Evolutionary conservation across 2,888 invertebrate species (phyloP).

Genomic region (Tipula lateralis): DNA sequence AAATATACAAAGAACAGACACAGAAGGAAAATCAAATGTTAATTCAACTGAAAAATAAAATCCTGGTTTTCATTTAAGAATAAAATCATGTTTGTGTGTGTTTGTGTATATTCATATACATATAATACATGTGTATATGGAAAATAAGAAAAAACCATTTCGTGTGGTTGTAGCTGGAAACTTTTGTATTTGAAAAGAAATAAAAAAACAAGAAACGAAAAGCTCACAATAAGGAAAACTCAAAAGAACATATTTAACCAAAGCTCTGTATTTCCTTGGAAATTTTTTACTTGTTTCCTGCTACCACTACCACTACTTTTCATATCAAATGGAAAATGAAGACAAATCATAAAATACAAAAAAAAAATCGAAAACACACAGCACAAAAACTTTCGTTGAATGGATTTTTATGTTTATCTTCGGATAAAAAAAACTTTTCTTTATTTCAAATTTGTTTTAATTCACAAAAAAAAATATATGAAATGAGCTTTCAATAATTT

Average conservation of each 20-base stretch:
- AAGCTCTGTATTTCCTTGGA: background rate
- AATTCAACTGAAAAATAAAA: background rate
- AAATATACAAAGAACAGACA: background rate
- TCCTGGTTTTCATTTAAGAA: background rate
- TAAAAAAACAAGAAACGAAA: background rate
- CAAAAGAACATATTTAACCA: background rate
- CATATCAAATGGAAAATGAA: background rate
- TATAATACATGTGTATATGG: background rate
- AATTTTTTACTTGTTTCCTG: background rate
- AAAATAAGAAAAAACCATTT: background rate
- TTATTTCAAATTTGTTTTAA: background rate
- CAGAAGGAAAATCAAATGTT: background rate
- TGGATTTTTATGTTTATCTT: constrained; percentile 19
- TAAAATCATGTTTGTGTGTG: no score
- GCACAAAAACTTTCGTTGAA: constrained; percentile 5
- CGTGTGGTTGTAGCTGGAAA: background rate
- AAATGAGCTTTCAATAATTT: constrained; percentile 11
- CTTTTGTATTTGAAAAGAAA: background rate
- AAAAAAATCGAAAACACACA: background rate
- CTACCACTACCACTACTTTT: background rate
- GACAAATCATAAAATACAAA: background rate
- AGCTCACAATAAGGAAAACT: background rate
- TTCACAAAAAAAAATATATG: background rate
- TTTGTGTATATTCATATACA: background rate
- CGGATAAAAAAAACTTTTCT: constrained; percentile 19